Conservation (phyloP, 2,113 vertebrate species). For the Talpa occidentalis region DNA sequence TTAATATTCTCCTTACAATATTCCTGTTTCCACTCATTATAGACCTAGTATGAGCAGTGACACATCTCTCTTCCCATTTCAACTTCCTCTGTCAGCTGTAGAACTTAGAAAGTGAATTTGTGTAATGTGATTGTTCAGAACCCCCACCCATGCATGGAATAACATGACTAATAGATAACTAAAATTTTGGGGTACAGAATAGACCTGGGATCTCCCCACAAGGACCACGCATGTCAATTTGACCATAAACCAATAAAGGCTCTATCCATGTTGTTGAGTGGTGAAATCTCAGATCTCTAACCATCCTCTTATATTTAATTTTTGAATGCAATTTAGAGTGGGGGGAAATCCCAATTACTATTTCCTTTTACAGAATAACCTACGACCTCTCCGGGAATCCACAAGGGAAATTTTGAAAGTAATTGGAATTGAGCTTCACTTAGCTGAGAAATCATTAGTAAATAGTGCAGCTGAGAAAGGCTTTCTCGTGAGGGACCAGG, state of each 20-base stretch:
- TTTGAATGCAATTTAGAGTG: conserved; percentile 12
- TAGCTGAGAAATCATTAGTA: not conserved
- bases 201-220: not conserved
- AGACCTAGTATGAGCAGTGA: not conserved
- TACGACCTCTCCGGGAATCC: not conserved
- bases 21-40: not conserved
- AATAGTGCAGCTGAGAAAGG: not conserved
- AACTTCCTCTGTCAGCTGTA: not conserved
- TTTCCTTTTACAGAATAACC: not conserved
- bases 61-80: not conserved
- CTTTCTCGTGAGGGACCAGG: not conserved
- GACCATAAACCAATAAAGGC: not conserved
- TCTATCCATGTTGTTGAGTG: not conserved
- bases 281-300: not conserved
- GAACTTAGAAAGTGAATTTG: not conserved
- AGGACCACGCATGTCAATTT: not conserved
- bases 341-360: not conserved
- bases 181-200: not conserved
- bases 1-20: not conserved
- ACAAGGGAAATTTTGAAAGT: not conserved
- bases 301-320: not conserved
- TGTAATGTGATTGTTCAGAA: not conserved
- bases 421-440: not conserved
- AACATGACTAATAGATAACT: not conserved
- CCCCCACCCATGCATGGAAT: not conserved